Evolutionary conservation across 23 tunicate genomes (phyloP), one percentile per base, ranked within the genome.

Genomic region (Ciona savignyi): DNA sequence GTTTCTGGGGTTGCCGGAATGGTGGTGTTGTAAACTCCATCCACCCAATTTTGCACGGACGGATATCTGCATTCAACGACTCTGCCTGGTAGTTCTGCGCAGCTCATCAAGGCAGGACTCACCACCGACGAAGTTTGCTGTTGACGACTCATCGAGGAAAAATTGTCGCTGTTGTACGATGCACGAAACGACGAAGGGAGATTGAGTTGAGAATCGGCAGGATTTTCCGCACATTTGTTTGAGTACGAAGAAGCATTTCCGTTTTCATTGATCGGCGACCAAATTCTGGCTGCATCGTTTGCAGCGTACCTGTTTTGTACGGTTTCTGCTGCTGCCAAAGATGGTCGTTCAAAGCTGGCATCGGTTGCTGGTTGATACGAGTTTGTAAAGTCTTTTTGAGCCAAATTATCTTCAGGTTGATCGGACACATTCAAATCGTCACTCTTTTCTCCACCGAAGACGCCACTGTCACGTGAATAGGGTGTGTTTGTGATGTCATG

Each of bases 401-500:
- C 64, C 27, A 20, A 15, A 21, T 48, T 32, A 23, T 29, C 65
- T 32, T 42, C 25, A 2, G 1, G 20, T 6, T 29, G 32, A 20
- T 51, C 64, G 11, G 31, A 23, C 23, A 49, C 4, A 25, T 63
- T 25, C 67, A 63, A 25, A 49, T 42, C 21, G 23, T 48, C 76
- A 2, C 31, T 27, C 6, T 35, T 48, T 27, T 25, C 65, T 1
- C 51, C 76, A 11, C 28, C 76, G 63, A 25, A 72, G 30, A 27
- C 32, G 27, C 60, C 61, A 49, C 27, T 49, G 31, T 72, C 76
- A 15, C 51, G 76, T 63, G 27, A 48, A 29, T 67, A 28, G 78
- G 74, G 28, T 74, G 74, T 24, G 30, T 33, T 71, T 42, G 63
- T 48, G 2, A 64, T 73, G 48, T 82, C 87, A 35, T 68, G 60